These are phyloP conservation scores for Mesaphorura yosii DNA, from an alignment of 1,140 invertebrate genomes.

Conservation along the genomic window DNA sequence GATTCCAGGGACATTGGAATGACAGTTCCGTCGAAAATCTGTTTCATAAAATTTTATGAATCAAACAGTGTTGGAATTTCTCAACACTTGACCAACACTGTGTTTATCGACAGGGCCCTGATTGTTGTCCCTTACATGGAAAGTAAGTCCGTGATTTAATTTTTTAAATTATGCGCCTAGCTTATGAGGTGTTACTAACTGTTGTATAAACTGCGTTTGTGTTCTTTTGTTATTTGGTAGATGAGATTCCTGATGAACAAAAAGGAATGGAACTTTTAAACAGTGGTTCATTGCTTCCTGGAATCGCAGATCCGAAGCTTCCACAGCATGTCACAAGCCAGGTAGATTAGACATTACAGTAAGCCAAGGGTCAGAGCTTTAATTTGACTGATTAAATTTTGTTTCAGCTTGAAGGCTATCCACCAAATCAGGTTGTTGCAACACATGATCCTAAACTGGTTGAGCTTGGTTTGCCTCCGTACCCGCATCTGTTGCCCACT, in stretches of 20 bases:
- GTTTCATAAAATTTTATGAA: slow-evolving; percentile 93
- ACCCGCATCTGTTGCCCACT: slow-evolving; percentile 81
- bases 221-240: slow-evolving; percentile 36
- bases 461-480: slow-evolving; percentile 70
- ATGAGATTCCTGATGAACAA: slow-evolving; percentile 89
- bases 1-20: slow-evolving; percentile 59
- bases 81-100: slow-evolving; percentile 95
- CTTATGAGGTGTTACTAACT: not conserved
- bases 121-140: slow-evolving; percentile 50
- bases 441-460: slow-evolving; percentile 83
- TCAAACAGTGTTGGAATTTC: slow-evolving; percentile 72
- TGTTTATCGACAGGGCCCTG: slow-evolving; percentile 94
- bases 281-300: slow-evolving; percentile 63
- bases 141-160: slow-evolving; percentile 9
- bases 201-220: not conserved
- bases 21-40: slow-evolving; percentile 79
- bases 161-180: not conserved
- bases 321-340: slow-evolving; percentile 77
- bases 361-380: not conserved
- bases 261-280: slow-evolving; percentile 80
- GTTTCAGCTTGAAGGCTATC: slow-evolving; percentile 62
- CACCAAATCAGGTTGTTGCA: slow-evolving; percentile 67
- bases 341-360: slow-evolving; percentile 32
- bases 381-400: no score
- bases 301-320: slow-evolving; percentile 71